Evolutionary conservation across 2,113 vertebrate genomes (phyloP).

Genomic region (Tricholaema leucomelas): DNA sequence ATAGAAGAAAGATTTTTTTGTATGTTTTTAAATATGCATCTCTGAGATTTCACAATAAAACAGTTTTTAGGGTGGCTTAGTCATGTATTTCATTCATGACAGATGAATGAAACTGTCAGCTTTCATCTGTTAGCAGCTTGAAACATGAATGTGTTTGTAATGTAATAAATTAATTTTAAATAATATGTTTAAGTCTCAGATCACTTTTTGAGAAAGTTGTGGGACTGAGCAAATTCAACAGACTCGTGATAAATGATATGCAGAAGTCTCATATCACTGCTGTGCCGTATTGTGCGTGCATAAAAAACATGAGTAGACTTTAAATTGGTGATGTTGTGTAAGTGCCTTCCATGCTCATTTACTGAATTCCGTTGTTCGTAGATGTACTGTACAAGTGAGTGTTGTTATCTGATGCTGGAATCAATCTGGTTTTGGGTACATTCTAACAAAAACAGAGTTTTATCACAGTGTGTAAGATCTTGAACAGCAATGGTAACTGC

Average conservation of each 20-base stretch:
- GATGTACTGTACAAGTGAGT: neutral
- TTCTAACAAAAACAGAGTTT: neutral
- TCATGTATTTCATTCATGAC: neutral
- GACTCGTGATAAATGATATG: neutral
- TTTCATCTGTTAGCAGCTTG: neutral
- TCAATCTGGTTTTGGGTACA: neutral
- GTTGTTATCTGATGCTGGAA: neutral
- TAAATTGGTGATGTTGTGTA: fast-evolving
- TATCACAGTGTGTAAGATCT: neutral
- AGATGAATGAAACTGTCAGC: neutral
- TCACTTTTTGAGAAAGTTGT: neutral
- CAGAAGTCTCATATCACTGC: no score
- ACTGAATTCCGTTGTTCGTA: neutral
- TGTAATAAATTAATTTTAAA: neutral
- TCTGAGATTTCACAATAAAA: neutral
- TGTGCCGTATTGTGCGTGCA: no score
- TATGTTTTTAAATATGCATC: neutral
- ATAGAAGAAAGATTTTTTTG: neutral
- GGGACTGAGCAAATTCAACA: neutral
- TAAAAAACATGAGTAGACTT: neutral
- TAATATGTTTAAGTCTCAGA: neutral
- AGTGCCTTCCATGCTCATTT: neutral
- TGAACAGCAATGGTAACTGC: neutral
- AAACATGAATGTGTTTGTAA: neutral
- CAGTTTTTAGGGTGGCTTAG: neutral